These are phyloP conservation scores for Paedocypris sp. DNA, from an alignment of 2,113 vertebrate species.

Conservation along the genomic window DNA sequence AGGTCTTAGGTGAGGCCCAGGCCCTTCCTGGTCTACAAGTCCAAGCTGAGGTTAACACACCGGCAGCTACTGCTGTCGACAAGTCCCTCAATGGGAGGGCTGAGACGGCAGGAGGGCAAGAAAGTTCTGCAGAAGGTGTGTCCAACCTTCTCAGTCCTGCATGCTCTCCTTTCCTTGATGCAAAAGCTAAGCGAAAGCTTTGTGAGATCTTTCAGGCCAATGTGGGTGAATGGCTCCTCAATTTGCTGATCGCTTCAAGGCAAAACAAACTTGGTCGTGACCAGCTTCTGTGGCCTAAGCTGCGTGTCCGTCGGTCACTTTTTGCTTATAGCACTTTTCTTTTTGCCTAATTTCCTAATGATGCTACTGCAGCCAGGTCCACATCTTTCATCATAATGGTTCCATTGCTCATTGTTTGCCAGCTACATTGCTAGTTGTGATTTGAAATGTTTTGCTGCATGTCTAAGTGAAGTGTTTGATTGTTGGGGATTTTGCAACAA, in stretches of 20 bases:
- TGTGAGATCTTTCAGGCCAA: constrained; percentile 39
- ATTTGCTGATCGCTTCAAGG: constrained; percentile 66
- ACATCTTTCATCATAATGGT: constrained; percentile 56
- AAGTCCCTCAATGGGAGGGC: constrained; percentile 64
- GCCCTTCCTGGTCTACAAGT: constrained; percentile 56
- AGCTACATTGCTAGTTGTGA: constrained; percentile 75
- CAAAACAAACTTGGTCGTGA: constrained; percentile 69
- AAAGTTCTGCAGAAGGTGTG: constrained; percentile 79
- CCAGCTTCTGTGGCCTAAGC: constrained; percentile 44
- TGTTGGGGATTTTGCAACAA: constrained; percentile 16
- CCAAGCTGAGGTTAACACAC: constrained; percentile 48
- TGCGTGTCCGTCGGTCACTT: constrained; percentile 45
- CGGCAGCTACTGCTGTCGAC: constrained; percentile 61
- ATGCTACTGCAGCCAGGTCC: constrained; percentile 63
- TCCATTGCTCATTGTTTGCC: constrained; percentile 72
- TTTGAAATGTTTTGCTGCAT: constrained; percentile 57
- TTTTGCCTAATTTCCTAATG: constrained; percentile 51
- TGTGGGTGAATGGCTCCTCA: constrained; percentile 56
- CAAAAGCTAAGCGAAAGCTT: constrained; percentile 22
- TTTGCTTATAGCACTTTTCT: constrained; percentile 40
- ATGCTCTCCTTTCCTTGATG: constrained; percentile 57
- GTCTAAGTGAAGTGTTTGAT: constrained; percentile 49
- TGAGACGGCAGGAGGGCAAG: constrained; percentile 60
- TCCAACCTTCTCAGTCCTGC: constrained; percentile 71
- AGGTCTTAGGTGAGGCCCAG: constrained; percentile 64